phyloP scores from a whole-genome alignment of 1,140 invertebrate species.

The Homarus americanus region DNA sequence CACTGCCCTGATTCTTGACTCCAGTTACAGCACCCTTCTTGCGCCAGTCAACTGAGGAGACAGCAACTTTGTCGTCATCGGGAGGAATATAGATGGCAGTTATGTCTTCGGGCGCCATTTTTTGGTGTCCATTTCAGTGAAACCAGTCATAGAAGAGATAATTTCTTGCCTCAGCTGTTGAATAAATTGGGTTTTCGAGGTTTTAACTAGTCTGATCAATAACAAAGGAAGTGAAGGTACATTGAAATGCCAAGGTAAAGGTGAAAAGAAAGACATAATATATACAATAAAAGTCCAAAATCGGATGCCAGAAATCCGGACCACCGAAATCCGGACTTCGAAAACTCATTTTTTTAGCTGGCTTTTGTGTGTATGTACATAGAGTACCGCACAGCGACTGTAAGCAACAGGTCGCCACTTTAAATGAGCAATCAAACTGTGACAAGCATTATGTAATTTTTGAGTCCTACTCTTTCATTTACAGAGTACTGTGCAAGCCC shows the following conservation, averaged over 20 bases:
- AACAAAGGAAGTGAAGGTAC: not conserved
- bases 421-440: too few relatives aligned
- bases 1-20: conserved; percentile 95
- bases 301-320: too few relatives aligned
- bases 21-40: conserved; percentile 91
- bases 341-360: too few relatives aligned
- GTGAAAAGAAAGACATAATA: not conserved
- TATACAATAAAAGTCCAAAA: too few relatives aligned
- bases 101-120: too few relatives aligned
- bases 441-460: too few relatives aligned
- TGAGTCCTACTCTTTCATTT: too few relatives aligned
- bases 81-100: conserved; percentile 78
- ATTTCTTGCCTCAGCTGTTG: not conserved
- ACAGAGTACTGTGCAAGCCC: too few relatives aligned
- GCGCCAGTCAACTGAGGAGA: conserved; percentile 89
- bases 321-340: too few relatives aligned
- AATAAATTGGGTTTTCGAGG: not conserved
- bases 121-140: not conserved
- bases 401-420: too few relatives aligned
- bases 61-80: not conserved
- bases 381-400: too few relatives aligned
- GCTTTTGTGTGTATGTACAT: too few relatives aligned
- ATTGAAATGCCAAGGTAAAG: not conserved
- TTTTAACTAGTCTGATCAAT: not conserved
- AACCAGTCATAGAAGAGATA: not conserved